A percentile compares a stretch with the other conserved stretches of the same genome.
These are phyloP conservation scores for Saccopteryx bilineata DNA, from an alignment of 2,113 vertebrate species.

Conservation along the genomic window DNA sequence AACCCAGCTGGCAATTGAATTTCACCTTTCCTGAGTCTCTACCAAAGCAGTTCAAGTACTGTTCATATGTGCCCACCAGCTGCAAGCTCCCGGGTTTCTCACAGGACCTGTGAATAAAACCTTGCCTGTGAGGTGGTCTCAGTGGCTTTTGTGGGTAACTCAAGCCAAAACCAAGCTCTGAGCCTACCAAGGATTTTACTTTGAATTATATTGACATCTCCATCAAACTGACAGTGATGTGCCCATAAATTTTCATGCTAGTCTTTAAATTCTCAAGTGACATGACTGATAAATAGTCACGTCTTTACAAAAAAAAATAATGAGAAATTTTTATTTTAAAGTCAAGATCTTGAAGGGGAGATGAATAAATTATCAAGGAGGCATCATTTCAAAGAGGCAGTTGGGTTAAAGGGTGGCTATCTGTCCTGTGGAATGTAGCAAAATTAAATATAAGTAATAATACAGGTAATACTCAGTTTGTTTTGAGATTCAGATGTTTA, in stretches of 20 bases:
- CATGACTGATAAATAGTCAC: not conserved
- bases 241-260: slow-evolving; percentile 32
- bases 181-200: not conserved
- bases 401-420: not conserved
- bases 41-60: not conserved
- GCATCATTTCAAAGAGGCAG: slow-evolving; percentile 59
- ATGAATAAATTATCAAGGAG: slow-evolving; percentile 61
- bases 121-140: not conserved
- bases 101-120: not conserved
- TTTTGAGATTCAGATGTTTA: slow-evolving; percentile 34
- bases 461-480: not conserved
- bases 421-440: not conserved
- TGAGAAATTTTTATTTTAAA: slow-evolving; percentile 61
- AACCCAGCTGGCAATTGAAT: not conserved
- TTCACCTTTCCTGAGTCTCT: not conserved
- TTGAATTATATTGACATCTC: slow-evolving; percentile 30
- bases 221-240: slow-evolving; percentile 37
- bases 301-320: slow-evolving; percentile 67
- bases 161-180: slow-evolving; percentile 14
- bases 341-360: not conserved
- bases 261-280: slow-evolving; percentile 58
- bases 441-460: slow-evolving; percentile 15
- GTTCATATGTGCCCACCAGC: not conserved
- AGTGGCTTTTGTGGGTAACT: not conserved
- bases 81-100: not conserved